Conservation (phyloP, 2,113 vertebrate species). For the Sterrhoptilus dennistouni region DNA sequence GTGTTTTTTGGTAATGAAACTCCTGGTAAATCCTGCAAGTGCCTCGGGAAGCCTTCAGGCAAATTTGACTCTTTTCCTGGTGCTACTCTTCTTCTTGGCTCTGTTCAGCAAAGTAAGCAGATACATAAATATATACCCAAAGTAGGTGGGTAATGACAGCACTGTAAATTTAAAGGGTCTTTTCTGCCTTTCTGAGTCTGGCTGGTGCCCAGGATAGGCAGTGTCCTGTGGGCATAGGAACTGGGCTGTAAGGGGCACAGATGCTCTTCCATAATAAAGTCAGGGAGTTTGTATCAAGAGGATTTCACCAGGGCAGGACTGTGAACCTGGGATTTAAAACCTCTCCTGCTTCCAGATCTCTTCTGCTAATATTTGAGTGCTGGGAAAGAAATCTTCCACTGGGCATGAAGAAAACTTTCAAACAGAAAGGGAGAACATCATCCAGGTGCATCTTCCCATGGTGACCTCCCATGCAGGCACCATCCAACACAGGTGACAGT, state of each 20-base stretch:
- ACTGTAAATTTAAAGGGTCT: neutral
- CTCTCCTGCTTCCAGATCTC: neutral
- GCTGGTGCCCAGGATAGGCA: neutral
- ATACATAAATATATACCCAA: neutral
- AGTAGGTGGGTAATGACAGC: neutral
- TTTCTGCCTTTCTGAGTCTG: neutral
- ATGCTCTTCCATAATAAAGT: accelerated
- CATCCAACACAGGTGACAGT: neutral
- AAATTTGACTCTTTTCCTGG: neutral
- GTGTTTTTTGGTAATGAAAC: neutral
- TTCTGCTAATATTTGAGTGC: neutral
- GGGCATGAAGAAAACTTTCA: neutral
- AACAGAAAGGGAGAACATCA: neutral
- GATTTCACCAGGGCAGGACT: neutral
- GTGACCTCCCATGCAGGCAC: neutral
- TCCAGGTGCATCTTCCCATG: neutral
- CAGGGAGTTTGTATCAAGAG: neutral
- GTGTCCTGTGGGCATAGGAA: neutral
- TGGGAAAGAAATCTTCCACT: neutral
- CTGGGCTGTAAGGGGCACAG: neutral
- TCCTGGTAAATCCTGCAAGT: neutral
- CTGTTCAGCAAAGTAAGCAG: neutral
- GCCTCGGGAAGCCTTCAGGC: neutral
- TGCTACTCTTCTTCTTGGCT: neutral
- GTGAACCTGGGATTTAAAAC: neutral